Evolutionary conservation across 2,888 invertebrate species (phyloP).

Genomic region (Nephrotoma flavescens): DNA sequence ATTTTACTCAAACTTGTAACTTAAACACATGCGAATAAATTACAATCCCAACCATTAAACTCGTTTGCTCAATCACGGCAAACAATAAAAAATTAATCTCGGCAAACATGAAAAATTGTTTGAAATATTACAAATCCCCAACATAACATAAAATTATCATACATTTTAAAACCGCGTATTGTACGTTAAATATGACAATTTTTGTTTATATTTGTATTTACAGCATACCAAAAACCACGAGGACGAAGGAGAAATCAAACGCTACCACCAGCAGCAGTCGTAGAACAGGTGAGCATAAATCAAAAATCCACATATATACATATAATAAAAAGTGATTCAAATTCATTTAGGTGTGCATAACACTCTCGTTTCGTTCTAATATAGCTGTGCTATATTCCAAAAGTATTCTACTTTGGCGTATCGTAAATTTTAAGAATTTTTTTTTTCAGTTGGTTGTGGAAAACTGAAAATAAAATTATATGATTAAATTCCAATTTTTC

Average conservation of each 20-base stretch:
- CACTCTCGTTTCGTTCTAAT: background rate
- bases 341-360: background rate
- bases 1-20: too few relatives aligned
- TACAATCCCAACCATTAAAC: too few relatives aligned
- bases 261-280: background rate
- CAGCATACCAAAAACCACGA: slow-evolving; percentile 4
- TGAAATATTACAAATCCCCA: background rate
- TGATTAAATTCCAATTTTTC: background rate
- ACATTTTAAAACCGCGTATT: background rate
- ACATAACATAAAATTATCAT: background rate
- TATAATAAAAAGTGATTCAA: background rate
- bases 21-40: too few relatives aligned
- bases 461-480: background rate
- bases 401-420: background rate
- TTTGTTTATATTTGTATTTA: background rate
- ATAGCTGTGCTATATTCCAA: background rate
- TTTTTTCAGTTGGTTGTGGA: background rate
- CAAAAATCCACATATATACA: background rate
- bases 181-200: background rate
- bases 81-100: background rate
- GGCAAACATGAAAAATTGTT: background rate
- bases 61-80: too few relatives aligned
- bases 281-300: background rate
- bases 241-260: slow-evolving; percentile 1
- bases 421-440: background rate